Evolutionary conservation across 2,888 invertebrate genomes (phyloP).

Genomic region (Cepaea hortensis): DNA sequence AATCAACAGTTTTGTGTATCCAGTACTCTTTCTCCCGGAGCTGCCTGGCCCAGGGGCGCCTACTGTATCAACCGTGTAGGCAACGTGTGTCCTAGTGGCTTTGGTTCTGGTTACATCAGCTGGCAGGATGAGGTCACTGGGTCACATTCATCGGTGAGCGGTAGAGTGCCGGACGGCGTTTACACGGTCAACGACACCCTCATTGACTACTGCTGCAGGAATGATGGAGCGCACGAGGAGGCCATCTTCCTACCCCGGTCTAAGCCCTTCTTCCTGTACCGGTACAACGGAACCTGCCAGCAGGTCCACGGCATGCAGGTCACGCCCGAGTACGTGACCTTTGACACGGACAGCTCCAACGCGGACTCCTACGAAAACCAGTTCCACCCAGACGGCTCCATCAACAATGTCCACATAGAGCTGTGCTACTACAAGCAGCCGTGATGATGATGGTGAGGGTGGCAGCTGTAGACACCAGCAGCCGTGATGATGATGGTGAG

Average conservation of each 20-base stretch:
- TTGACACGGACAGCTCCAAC: slow-evolving; percentile 35
- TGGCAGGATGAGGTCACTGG: slow-evolving; percentile 12
- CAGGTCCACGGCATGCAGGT: slow-evolving; percentile 19
- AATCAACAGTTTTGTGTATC: slow-evolving; percentile 29
- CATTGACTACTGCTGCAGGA: slow-evolving; percentile 30
- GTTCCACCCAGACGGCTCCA: slow-evolving; percentile 17
- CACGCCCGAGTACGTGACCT: background rate
- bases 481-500: background rate
- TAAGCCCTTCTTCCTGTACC: slow-evolving; percentile 33
- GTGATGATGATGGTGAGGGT: background rate
- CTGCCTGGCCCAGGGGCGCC: slow-evolving; percentile 17
- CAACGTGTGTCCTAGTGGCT: slow-evolving; percentile 18
- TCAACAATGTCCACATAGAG: slow-evolving; percentile 25
- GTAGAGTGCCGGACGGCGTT: slow-evolving; percentile 4
- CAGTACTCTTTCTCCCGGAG: background rate
- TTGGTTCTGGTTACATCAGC: slow-evolving; percentile 16
- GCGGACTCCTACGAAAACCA: background rate
- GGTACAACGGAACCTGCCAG: slow-evolving; percentile 30
- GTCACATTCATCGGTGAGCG: background rate
- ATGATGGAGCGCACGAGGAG: slow-evolving; percentile 1
- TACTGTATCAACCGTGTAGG: slow-evolving; percentile 37
- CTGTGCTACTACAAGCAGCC: slow-evolving; percentile 34
- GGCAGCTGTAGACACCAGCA: background rate
- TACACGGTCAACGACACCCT: background rate
- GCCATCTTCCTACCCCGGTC: slow-evolving; percentile 18